Evolutionary conservation across 2,888 invertebrate species (phyloP).

Genomic region (Agrotis clavis): DNA sequence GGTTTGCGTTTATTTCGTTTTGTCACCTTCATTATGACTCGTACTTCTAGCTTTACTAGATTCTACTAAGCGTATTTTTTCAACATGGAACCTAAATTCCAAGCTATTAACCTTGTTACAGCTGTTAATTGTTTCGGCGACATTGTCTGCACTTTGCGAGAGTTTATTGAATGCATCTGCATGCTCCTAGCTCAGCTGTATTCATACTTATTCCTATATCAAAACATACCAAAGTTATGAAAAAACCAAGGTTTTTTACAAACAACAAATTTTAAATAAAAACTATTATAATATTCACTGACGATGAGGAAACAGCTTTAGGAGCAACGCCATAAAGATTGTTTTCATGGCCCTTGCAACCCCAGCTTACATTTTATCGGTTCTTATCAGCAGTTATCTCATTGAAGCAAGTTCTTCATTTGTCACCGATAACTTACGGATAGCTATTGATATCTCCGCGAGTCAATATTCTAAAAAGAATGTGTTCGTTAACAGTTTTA

Average conservation of each 20-base stretch:
- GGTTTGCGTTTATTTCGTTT: constrained; percentile 51
- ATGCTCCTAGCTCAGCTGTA: not conserved
- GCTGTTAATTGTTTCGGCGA: constrained; percentile 47
- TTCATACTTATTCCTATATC: not conserved
- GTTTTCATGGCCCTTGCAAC: constrained; percentile 48
- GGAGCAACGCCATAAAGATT: constrained; percentile 19
- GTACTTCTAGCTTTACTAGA: constrained; percentile 10
- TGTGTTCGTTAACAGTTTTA: constrained; percentile 65
- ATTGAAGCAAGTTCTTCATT: constrained; percentile 71
- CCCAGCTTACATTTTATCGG: constrained; percentile 55
- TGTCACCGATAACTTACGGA: constrained; percentile 70
- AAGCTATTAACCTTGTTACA: constrained; percentile 42
- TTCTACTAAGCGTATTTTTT: constrained; percentile 6
- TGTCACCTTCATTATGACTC: constrained; percentile 32
- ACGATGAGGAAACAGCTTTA: constrained; percentile 12
- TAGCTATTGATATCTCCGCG: constrained; percentile 64
- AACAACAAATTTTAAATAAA: not conserved
- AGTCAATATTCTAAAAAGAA: constrained; percentile 62
- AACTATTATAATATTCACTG: not conserved
- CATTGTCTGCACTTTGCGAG: constrained; percentile 52
- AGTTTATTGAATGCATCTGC: constrained; percentile 21
- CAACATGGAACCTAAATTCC: constrained; percentile 22
- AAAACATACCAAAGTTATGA: not conserved
- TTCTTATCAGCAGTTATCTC: constrained; percentile 69
- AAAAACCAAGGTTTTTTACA: not conserved